Conservation (phyloP, 2,113 vertebrate species). For the Prinia subflava region DNA sequence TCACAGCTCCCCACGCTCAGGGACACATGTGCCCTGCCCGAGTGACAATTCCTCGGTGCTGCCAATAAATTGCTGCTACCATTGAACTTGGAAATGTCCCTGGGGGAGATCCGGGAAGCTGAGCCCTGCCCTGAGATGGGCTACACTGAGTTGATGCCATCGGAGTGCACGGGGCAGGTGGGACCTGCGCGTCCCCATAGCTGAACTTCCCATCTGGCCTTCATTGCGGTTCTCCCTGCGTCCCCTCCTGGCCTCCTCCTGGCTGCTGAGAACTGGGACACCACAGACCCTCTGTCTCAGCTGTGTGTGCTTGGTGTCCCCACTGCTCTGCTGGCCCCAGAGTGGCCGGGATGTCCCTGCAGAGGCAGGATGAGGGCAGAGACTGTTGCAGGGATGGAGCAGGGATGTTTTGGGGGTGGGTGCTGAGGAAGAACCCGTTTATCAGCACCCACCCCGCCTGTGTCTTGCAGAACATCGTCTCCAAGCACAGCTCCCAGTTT, state of each 20-base stretch:
- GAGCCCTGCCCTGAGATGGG: background rate
- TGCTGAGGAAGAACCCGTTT: rapidly evolving
- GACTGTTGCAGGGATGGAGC: background rate
- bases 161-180: rapidly evolving
- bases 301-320: background rate
- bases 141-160: rapidly evolving
- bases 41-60: background rate
- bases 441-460: background rate
- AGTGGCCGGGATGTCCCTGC: rapidly evolving
- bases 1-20: rapidly evolving
- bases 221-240: background rate
- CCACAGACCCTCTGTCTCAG: background rate
- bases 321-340: background rate
- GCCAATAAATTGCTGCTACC: background rate
- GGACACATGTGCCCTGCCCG: background rate
- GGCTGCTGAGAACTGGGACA: background rate
- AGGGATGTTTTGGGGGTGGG: background rate
- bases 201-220: rapidly evolving
- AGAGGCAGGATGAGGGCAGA: background rate
- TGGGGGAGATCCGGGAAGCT: background rate
- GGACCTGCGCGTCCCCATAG: rapidly evolving
- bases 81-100: background rate
- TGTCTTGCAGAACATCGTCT: constrained; percentile 82
- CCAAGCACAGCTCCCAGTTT: constrained; percentile 90
- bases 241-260: background rate